A percentile compares a stretch with the other conserved stretches of the same genome.
These are phyloP conservation scores for Triplophysa rosa DNA, from an alignment of 2,113 vertebrate genomes.

Conservation along the genomic window DNA sequence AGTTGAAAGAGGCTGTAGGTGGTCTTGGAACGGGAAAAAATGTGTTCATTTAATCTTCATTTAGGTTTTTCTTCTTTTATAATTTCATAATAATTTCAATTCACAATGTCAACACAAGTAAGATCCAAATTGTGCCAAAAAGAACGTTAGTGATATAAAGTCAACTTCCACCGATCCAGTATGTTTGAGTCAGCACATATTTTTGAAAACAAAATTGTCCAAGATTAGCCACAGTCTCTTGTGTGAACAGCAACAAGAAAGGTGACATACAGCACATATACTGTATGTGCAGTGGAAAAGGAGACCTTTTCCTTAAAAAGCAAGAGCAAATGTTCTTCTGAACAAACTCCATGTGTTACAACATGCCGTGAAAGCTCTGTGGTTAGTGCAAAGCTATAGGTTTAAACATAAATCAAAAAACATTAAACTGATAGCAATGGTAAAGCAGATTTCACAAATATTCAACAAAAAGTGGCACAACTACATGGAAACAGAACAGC, in stretches of 20 bases:
- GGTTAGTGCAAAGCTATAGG: background rate
- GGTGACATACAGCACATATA: background rate
- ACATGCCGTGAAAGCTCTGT: background rate
- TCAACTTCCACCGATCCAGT: too few relatives aligned
- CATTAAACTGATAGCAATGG: background rate
- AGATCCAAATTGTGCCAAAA: too few relatives aligned
- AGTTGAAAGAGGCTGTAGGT: conserved; percentile 26
- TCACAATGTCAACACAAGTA: too few relatives aligned
- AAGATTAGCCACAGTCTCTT: conserved; percentile 23
- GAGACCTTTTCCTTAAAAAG: background rate
- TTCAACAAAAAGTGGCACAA: background rate
- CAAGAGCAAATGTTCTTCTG: background rate
- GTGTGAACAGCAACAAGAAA: conserved; percentile 16
- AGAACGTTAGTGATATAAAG: too few relatives aligned
- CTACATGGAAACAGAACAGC: background rate
- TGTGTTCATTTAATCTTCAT: background rate
- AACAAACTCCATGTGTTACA: background rate
- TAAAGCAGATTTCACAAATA: conserved; percentile 8
- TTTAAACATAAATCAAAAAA: background rate
- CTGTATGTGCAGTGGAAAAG: background rate
- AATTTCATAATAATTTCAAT: too few relatives aligned
- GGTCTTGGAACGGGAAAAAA: background rate
- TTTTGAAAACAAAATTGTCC: background rate
- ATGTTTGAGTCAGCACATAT: too few relatives aligned
- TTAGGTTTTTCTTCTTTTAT: too few relatives aligned